phyloP scores from a whole-genome alignment of 2,888 invertebrate genomes.

The Coenonympha arcania region DNA sequence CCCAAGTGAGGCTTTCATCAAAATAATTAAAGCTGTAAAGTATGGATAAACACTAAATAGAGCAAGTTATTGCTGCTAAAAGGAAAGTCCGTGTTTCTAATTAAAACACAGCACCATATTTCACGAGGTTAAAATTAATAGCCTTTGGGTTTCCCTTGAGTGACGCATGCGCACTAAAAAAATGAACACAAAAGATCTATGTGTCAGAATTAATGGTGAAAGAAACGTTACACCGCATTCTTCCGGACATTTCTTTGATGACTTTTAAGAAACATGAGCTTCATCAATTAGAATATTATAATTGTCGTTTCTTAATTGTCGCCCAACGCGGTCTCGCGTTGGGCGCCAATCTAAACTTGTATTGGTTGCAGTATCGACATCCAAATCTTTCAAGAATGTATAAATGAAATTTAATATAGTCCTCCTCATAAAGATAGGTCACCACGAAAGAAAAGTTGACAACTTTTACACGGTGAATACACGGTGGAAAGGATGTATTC shows the following conservation, averaged over 20 bases:
- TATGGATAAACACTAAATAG: not conserved
- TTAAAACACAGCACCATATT: conserved; percentile 49
- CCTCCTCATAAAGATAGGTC: too few relatives aligned
- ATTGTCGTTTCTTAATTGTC: not conserved
- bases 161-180: conserved; percentile 32
- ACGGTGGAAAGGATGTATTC: too few relatives aligned
- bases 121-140: conserved; percentile 49
- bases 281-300: not conserved
- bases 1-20: too few relatives aligned
- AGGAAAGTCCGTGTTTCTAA: conserved; percentile 40
- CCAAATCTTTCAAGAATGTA: too few relatives aligned
- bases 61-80: conserved; percentile 21
- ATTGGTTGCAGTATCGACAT: too few relatives aligned
- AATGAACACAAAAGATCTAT: conserved; percentile 12
- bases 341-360: too few relatives aligned
- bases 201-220: conserved; percentile 8
- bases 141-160: conserved; percentile 32
- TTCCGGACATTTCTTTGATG: not conserved
- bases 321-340: too few relatives aligned
- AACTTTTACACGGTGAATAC: too few relatives aligned
- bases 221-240: conserved; percentile 3
- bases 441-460: too few relatives aligned
- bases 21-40: too few relatives aligned
- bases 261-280: not conserved
- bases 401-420: too few relatives aligned